A percentile compares a stretch with the other conserved stretches of the same genome.
These are phyloP conservation scores for Ypsolopha scabrella DNA, from an alignment of 2,888 invertebrate species.

Conservation along the genomic window DNA sequence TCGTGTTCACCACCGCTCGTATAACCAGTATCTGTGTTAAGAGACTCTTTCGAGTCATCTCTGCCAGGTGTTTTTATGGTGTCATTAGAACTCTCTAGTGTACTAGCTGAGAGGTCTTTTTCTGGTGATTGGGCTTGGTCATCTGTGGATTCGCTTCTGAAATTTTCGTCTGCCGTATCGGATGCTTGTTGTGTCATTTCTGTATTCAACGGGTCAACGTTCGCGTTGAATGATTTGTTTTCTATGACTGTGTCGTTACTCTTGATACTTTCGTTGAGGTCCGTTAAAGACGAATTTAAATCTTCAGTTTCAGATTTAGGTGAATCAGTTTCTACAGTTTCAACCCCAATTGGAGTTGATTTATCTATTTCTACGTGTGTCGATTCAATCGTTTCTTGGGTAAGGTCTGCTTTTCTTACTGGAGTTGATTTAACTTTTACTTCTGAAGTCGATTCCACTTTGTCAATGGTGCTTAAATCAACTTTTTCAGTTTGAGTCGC, in stretches of 20 bases:
- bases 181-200: background rate
- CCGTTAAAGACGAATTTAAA: conserved; percentile 31
- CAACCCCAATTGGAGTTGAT: background rate
- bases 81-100: conserved; percentile 25
- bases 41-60: conserved; percentile 35
- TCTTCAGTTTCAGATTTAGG: conserved; percentile 9
- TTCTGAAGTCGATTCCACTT: too few species aligned
- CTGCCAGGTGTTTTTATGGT: conserved; percentile 26
- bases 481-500: background rate
- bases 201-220: conserved; percentile 20
- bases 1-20: conserved; percentile 20
- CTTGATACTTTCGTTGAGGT: conserved; percentile 46
- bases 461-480: too few species aligned
- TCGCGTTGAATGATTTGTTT: conserved; percentile 35
- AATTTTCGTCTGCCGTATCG: conserved; percentile 10
- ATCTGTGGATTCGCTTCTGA: conserved; percentile 12
- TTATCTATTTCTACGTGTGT: background rate
- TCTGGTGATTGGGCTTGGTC: conserved; percentile 12
- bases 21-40: conserved; percentile 33
- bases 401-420: background rate
- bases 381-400: background rate
- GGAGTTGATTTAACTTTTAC: background rate
- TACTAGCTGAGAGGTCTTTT: conserved; percentile 21
- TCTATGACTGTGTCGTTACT: conserved; percentile 53
- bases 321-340: background rate